Conservation (phyloP, 2,888 invertebrate genomes). For the Argyresthia albistria region DNA sequence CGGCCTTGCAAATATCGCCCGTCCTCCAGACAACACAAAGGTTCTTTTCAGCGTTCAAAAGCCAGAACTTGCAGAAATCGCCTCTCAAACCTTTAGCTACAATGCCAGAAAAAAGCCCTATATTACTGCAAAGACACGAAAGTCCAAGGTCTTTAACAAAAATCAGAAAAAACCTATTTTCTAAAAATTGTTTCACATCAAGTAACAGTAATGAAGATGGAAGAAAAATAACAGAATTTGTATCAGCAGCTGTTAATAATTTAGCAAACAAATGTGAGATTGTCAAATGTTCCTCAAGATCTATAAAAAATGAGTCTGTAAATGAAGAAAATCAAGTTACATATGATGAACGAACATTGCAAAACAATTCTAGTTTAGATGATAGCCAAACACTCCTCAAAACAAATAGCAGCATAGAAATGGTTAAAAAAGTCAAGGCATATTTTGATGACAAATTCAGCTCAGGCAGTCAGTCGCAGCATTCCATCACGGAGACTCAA, state of each 20-base stretch:
- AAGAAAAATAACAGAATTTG: neutral
- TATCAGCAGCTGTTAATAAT: neutral
- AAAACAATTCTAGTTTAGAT: neutral
- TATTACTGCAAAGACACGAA: slow-evolving; percentile 25
- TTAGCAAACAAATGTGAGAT: neutral
- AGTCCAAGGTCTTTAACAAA: neutral
- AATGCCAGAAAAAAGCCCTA: slow-evolving; percentile 31
- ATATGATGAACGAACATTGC: too few species aligned
- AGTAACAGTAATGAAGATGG: neutral
- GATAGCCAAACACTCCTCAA: slow-evolving; percentile 3
- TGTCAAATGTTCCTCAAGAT: neutral
- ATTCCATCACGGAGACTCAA: slow-evolving; percentile 39
- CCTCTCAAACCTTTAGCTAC: slow-evolving; percentile 1
- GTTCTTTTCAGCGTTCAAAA: neutral
- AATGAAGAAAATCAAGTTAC: neutral
- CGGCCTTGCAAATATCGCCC: neutral
- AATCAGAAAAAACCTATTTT: slow-evolving; percentile 19
- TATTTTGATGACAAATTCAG: slow-evolving; percentile 49
- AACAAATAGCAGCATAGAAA: slow-evolving; percentile 12
- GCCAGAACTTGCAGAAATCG: neutral
- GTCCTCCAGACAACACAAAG: neutral
- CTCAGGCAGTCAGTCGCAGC: slow-evolving; percentile 35
- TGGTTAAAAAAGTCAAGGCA: slow-evolving; percentile 34
- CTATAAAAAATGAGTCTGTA: neutral
- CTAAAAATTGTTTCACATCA: slow-evolving; percentile 20